Conservation (phyloP, 2,113 vertebrate species). For the Daboia siamensis region DNA sequence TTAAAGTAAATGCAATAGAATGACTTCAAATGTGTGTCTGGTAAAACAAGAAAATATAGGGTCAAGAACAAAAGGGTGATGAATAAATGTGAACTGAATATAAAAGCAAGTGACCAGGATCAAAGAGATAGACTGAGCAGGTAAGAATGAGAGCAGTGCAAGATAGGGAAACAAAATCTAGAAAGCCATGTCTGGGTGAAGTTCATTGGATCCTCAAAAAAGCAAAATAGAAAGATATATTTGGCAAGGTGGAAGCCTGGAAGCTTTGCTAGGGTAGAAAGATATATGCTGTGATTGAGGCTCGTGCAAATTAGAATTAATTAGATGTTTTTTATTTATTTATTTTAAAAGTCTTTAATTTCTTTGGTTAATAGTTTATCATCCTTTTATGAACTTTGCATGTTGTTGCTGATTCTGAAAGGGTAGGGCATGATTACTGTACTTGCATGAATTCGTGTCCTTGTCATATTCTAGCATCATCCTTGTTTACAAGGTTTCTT, state of each 20-base stretch:
- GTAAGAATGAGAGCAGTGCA: background rate
- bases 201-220: background rate
- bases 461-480: background rate
- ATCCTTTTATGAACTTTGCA: background rate
- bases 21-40: background rate
- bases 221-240: background rate
- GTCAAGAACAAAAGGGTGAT: background rate
- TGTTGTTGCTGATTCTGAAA: background rate
- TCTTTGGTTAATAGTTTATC: background rate
- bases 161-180: background rate
- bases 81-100: background rate
- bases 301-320: background rate
- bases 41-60: background rate
- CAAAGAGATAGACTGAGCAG: background rate
- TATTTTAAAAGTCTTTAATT: background rate
- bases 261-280: background rate
- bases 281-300: background rate
- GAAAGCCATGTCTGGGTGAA: background rate
- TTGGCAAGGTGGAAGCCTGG: background rate
- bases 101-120: background rate
- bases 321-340: background rate
- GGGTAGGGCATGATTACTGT: background rate
- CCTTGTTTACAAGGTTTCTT: background rate
- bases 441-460: background rate
- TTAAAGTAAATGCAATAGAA: background rate